Evolutionary conservation across 2,797 vertebrate species (phyloP).

Genomic region (Jordanella pulchra): DNA sequence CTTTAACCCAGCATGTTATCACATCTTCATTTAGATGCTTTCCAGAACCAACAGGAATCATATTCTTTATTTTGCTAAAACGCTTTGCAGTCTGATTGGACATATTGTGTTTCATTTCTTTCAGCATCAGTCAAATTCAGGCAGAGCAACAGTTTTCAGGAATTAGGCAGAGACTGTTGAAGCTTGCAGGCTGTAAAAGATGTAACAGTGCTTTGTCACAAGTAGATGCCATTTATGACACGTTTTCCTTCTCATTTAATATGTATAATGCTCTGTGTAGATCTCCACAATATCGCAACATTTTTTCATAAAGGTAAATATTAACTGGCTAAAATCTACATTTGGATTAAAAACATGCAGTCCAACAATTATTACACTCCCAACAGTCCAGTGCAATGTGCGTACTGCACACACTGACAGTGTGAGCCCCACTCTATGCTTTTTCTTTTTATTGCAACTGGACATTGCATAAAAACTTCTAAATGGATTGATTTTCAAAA

Average conservation of each 20-base stretch:
- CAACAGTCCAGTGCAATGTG: not conserved
- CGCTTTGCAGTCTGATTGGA: slow-evolving; percentile 14
- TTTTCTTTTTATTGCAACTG: slow-evolving; percentile 2
- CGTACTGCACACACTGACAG: not conserved
- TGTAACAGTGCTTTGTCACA: slow-evolving; percentile 1
- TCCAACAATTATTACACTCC: not conserved
- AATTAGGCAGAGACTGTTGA: slow-evolving; percentile 41
- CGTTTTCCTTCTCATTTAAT: slow-evolving; percentile 4
- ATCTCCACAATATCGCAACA: not conserved
- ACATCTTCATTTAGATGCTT: slow-evolving; percentile 43
- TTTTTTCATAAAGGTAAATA: not conserved
- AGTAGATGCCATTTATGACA: slow-evolving; percentile 4
- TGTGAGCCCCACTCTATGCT: not conserved
- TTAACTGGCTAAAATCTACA: not conserved
- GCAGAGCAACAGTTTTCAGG: slow-evolving; percentile 33
- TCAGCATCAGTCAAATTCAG: slow-evolving; percentile 15
- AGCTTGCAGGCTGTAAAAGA: slow-evolving; percentile 24
- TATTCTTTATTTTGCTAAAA: slow-evolving; percentile 34
- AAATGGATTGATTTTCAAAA: no score
- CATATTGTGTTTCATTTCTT: slow-evolving; percentile 24
- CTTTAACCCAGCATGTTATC: slow-evolving; percentile 36
- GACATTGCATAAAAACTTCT: slow-evolving; percentile 2
- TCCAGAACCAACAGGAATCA: slow-evolving; percentile 24
- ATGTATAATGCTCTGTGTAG: slow-evolving; percentile 7
- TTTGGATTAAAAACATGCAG: no score